phyloP scores from a whole-genome alignment of 1,140 invertebrate species.

The Brachionus paranguensis region DNA sequence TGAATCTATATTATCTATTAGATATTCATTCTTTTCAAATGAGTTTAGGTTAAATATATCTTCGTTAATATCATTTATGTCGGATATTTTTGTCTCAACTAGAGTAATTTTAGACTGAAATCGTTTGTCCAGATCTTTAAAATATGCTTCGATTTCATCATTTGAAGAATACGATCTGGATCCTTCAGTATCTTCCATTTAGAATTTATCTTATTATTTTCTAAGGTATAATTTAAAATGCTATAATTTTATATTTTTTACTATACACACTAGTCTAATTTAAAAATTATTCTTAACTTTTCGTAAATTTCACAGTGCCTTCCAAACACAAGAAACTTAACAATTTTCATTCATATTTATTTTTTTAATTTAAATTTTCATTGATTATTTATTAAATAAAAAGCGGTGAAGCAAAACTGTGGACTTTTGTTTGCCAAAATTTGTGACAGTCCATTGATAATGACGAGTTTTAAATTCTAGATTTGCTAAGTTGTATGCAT shows the following conservation, averaged over 20 bases:
- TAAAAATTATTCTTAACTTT: neutral
- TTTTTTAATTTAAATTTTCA: too few relatives aligned
- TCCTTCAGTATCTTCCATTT: neutral
- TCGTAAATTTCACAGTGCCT: neutral
- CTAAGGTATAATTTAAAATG: neutral
- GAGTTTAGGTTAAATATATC: constrained; percentile 24
- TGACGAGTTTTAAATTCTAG: too few relatives aligned
- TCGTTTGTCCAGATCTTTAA: neutral
- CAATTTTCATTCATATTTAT: neutral
- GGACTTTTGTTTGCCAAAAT: too few relatives aligned
- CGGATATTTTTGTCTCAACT: neutral
- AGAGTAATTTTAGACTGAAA: neutral
- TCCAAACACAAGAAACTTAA: neutral
- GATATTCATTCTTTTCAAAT: neutral
- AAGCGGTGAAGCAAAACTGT: too few relatives aligned
- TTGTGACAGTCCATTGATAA: too few relatives aligned
- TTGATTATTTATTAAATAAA: too few relatives aligned
- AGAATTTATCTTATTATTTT: neutral
- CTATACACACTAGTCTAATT: neutral
- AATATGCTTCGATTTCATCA: neutral
- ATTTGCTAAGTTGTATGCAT: too few relatives aligned
- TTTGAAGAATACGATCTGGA: neutral
- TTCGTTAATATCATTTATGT: neutral
- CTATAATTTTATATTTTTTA: neutral
- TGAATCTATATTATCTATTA: neutral